Conservation (phyloP, 2,888 invertebrate species). For the Arctia plantaginis region DNA sequence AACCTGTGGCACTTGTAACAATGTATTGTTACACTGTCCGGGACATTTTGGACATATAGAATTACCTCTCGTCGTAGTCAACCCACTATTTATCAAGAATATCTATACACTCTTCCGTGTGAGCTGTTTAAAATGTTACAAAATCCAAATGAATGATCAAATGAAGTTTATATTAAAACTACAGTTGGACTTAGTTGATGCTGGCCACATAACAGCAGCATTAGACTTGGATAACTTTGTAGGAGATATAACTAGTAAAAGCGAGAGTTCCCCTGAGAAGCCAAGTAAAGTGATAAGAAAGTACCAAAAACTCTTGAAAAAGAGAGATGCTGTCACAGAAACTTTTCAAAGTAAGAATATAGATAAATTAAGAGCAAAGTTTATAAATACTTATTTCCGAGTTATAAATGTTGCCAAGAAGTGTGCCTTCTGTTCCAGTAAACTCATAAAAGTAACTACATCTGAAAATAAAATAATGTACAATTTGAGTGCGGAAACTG, state of each 20-base stretch:
- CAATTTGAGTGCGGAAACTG: constrained; percentile 63
- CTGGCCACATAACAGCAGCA: constrained; percentile 91
- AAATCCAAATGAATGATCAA: constrained; percentile 86
- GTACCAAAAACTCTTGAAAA: constrained; percentile 70
- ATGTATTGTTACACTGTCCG: constrained; percentile 89
- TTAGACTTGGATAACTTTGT: constrained; percentile 87
- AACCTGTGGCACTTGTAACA: constrained; percentile 93
- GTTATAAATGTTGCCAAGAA: constrained; percentile 75
- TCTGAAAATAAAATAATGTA: constrained; percentile 88
- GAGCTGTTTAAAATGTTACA: constrained; percentile 90
- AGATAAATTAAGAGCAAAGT: constrained; percentile 78
- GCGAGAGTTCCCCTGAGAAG: constrained; percentile 77
- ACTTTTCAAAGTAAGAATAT: constrained; percentile 81
- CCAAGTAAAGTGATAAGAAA: constrained; percentile 77
- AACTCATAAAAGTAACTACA: constrained; percentile 85
- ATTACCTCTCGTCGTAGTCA: constrained; percentile 94
- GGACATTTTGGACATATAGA: constrained; percentile 99
- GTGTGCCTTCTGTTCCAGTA: constrained; percentile 85
- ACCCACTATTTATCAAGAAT: constrained; percentile 94
- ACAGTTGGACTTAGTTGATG: constrained; percentile 90
- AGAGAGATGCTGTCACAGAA: constrained; percentile 64
- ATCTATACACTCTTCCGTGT: constrained; percentile 89
- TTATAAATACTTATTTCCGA: constrained; percentile 79
- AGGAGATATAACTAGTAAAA: constrained; percentile 69
- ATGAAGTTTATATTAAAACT: constrained; percentile 87